Percentiles rank a stretch among this genome's conserved stretches.
Conservation (phyloP, 1,140 invertebrate species). For the Drosophila willistoni region DNA sequence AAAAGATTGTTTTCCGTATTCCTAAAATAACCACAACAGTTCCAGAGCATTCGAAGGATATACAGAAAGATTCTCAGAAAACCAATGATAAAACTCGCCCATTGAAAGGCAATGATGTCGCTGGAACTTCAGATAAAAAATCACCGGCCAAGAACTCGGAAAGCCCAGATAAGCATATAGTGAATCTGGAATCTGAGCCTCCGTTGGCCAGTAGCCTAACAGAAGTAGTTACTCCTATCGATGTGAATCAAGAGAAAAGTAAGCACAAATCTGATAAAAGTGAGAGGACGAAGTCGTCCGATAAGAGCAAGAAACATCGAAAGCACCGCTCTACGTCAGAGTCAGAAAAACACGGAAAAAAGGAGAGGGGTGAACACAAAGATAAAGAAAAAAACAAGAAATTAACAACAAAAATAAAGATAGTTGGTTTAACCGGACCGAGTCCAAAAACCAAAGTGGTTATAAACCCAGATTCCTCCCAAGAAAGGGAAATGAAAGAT, state of each 20-base stretch:
- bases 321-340: neutral
- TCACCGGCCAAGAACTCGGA: slow-evolving; percentile 1
- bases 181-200: slow-evolving; percentile 64
- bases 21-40: slow-evolving; percentile 33
- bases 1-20: slow-evolving; percentile 59
- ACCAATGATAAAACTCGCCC: neutral
- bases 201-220: slow-evolving; percentile 5
- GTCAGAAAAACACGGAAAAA: neutral
- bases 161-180: slow-evolving; percentile 3
- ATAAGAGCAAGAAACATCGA: neutral
- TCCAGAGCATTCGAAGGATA: slow-evolving; percentile 22
- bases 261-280: neutral
- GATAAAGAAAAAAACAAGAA: slow-evolving; percentile 3
- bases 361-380: neutral
- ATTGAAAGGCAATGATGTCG: neutral
- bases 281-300: neutral
- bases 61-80: neutral
- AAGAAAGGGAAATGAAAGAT: neutral
- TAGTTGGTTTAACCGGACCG: slow-evolving; percentile 40
- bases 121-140: slow-evolving; percentile 2
- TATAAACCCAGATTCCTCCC: neutral
- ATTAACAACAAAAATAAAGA: slow-evolving; percentile 49
- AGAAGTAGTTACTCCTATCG: neutral
- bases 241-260: neutral
- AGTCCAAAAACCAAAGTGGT: slow-evolving; percentile 44